Base-by-base conservation (phyloP, 2,797 vertebrate genomes). In the Sebastes taczanowskii region DNA sequence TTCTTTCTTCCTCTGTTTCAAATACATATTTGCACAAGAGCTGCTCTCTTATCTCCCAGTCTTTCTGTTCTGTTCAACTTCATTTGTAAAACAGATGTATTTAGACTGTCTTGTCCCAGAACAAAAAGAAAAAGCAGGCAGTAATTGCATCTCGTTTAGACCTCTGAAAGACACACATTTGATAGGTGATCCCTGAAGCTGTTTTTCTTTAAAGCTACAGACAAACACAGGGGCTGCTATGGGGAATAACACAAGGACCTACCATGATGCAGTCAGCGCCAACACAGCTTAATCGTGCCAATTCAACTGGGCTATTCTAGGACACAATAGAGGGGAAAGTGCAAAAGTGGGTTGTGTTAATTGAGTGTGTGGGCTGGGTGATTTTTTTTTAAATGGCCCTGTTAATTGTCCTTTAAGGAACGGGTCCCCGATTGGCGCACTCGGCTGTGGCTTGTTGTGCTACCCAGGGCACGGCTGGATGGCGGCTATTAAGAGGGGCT, bases 371-470 rank as follows among this genome's bases (percentile, higher is more conserved):
- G 92, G 95, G 94, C 91, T 90, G 92, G 88, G 84, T 92, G 91
- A 87, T 91, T 91, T 65, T 93, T 93, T 53, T 53, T 91, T 46
- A 74, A 96, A 95, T 94, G 91, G 89, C 83, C 87, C 88, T 89
- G 94, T 92, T 95, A 95, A 96, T 96, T 96, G 93, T 96, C 95
- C 94, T 95, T 95, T 94, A 94, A 96, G 93, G 94, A 95, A 90
- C 62, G 86, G 88, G 77, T 89, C 88, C 90, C 93, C 90, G 74
- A 78, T 85, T 91, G 86, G 82, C 84, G 83, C 89, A 86, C 85
- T 90, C 77, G 67, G 78, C 88, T 88, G 88, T 84, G 83, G 83
- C 86, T 89, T 83, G 83, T 84, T 83, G 82, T 84, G 86, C 80
- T 83, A 78, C 86, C 75, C 61, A 42, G 89, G 83, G 89, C 87